Base-by-base conservation (phyloP, 1,140 invertebrate species). In the Forficula auricularia region DNA sequence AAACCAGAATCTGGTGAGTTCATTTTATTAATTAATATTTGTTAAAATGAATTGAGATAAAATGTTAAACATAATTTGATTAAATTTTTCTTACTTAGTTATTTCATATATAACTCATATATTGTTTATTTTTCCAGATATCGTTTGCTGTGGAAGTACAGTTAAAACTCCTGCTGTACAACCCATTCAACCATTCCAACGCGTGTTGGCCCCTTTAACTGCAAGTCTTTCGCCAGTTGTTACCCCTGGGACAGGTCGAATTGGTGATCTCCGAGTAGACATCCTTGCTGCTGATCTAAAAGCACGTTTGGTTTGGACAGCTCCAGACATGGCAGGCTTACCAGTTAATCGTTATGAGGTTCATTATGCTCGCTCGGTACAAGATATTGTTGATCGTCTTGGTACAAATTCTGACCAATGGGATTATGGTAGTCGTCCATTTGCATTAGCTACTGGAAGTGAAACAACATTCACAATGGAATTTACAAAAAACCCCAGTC, bases 271-370 rank as follows among this genome's bases (percentile, higher is more conserved):
- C 2, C 54, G 48, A 31, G 56, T 60, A 0, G 55, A 61, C 34
- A 45, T 64, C 2, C 42, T 62, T n/a, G 45, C 55, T 0, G 51
- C 54, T 22, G 61, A 65, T 32, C 47, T 59, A 35, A 63, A 59
- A 44, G 63, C 62, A 2, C 48, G 57, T 35, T 50, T 73, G 1
- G 54, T 53, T 1, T 73, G 70, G 70, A 70, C 68, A 3, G 63
- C 69, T 10, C 69, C 70, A 3, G 71, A 64, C 50, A 67, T 65
- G 58, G 65, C 63, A 2, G 64, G 62, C 3, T 50, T 59, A 37
- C 52, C 55, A 47, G 67, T 68, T 0, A 57, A 60, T 3, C 49
- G 54, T 7, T 72, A 71, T 48, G 65, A 71, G 47, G 53, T 72
- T 0, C 55, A 58, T 38, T 66, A 62, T 46, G 56, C 64, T 3